These are phyloP conservation scores for Prunella fulvescens DNA, from an alignment of 2,113 vertebrate species.

Conservation along the genomic window DNA sequence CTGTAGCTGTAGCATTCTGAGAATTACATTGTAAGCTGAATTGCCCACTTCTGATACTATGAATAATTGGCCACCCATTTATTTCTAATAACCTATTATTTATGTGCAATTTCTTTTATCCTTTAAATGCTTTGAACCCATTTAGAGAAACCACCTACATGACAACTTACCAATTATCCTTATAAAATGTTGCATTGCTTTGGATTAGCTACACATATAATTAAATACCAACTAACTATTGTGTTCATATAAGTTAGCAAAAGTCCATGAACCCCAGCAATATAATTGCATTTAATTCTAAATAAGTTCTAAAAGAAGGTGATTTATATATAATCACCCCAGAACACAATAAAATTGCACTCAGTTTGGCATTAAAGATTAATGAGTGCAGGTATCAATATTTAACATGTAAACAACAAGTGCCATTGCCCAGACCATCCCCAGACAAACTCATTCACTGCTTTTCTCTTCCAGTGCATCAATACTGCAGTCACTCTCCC, in stretches of 20 bases:
- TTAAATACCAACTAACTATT: conserved; percentile 1
- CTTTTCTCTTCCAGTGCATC: neutral
- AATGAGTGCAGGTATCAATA: neutral
- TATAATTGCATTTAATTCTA: neutral
- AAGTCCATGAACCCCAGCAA: neutral
- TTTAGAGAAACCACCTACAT: conserved; percentile 24
- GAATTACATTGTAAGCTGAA: neutral
- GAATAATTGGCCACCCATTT: neutral
- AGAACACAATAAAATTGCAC: neutral
- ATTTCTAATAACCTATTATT: conserved; percentile 49
- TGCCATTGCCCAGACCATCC: neutral
- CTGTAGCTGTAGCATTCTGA: neutral
- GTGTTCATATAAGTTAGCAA: neutral
- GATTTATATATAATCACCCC: neutral
- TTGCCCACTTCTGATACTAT: neutral
- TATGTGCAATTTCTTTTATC: conserved; percentile 31
- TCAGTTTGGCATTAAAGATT: neutral
- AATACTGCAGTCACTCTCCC: neutral
- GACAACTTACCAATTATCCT: conserved; percentile 17
- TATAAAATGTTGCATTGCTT: neutral
- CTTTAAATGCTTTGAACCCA: neutral
- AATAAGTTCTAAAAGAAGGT: neutral
- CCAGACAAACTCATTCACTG: neutral
- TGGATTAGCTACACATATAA: neutral
- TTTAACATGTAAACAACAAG: neutral